Conservation (phyloP, 2,113 vertebrate genomes). For the Hippoglossus stenolepis region DNA sequence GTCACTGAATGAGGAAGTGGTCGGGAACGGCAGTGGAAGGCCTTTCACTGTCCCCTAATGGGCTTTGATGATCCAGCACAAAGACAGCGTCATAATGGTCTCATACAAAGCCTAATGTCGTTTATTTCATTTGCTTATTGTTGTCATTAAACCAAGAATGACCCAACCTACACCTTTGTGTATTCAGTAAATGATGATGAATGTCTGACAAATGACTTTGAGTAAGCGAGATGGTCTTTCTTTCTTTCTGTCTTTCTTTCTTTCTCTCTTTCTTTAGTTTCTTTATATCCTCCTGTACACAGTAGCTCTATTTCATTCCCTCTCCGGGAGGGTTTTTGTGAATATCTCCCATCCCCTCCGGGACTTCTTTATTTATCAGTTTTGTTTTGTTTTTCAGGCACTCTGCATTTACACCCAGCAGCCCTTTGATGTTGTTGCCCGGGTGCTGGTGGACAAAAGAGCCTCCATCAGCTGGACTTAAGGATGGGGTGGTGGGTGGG, state of each 20-base stretch:
- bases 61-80: slow-evolving; percentile 77
- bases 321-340: slow-evolving; percentile 79
- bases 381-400: slow-evolving; percentile 74
- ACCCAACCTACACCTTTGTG: slow-evolving; percentile 69
- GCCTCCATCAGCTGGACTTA: slow-evolving; percentile 85
- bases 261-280: slow-evolving; percentile 43
- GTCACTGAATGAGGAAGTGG: slow-evolving; percentile 76
- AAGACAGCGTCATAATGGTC: slow-evolving; percentile 71
- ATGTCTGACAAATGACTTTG: slow-evolving; percentile 49
- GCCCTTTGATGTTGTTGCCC: slow-evolving; percentile 94
- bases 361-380: slow-evolving; percentile 81
- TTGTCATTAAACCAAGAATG: slow-evolving; percentile 62
- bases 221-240: slow-evolving; percentile 28
- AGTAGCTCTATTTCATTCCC: slow-evolving; percentile 30
- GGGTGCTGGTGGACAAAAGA: slow-evolving; percentile 85
- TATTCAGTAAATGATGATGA: slow-evolving; percentile 70
- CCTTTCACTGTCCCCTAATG: slow-evolving; percentile 68
- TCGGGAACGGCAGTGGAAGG: slow-evolving; percentile 55
- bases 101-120: slow-evolving; percentile 67
- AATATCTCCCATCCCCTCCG: slow-evolving; percentile 84
- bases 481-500: slow-evolving; percentile 75
- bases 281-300: slow-evolving; percentile 32
- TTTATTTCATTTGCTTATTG: slow-evolving; percentile 72
- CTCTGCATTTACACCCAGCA: slow-evolving; percentile 79
- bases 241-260: slow-evolving; percentile 11